A percentile compares a stretch with the other conserved stretches of the same genome.
phyloP scores from a whole-genome alignment of 1,140 invertebrate species.

The Drosophila truncata region DNA sequence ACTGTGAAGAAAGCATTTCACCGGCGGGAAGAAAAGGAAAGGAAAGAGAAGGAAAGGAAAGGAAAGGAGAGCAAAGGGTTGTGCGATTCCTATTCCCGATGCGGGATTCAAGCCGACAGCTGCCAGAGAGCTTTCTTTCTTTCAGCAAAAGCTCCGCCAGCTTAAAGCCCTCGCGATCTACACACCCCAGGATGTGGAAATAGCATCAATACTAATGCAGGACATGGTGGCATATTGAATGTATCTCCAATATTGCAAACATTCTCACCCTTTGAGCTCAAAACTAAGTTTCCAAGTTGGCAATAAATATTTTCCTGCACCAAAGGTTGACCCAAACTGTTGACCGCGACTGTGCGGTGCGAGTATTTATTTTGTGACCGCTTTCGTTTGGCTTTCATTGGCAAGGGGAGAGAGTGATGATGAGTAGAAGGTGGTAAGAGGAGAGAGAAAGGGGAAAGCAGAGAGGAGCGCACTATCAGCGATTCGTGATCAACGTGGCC shows the following conservation, averaged over 20 bases:
- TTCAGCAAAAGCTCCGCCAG: constrained; percentile 15
- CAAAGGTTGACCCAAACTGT: background rate
- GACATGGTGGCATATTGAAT: background rate
- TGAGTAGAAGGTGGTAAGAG: background rate
- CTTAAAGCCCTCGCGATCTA: constrained; percentile 29
- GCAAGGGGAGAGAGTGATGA: constrained; percentile 6
- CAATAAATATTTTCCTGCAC: background rate
- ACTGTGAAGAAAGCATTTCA: constrained; percentile 71
- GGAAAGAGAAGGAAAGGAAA: background rate
- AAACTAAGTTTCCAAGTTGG: background rate
- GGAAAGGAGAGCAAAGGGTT: constrained; percentile 8
- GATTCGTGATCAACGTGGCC: constrained; percentile 63
- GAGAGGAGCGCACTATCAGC: constrained; percentile 61
- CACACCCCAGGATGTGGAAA: background rate
- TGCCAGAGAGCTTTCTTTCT: constrained; percentile 19
- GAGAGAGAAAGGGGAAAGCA: constrained; percentile 8
- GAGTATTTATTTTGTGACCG: constrained; percentile 23
- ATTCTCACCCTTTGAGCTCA: background rate
- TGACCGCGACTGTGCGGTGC: constrained; percentile 6
- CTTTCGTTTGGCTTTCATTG: constrained; percentile 16
- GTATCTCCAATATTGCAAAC: background rate
- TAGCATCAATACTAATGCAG: background rate
- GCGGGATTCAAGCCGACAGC: constrained; percentile 26
- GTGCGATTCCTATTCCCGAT: constrained; percentile 23
- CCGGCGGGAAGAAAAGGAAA: background rate